Conservation (phyloP, 2,797 vertebrate species). For the Tauraco hartlaubi region DNA sequence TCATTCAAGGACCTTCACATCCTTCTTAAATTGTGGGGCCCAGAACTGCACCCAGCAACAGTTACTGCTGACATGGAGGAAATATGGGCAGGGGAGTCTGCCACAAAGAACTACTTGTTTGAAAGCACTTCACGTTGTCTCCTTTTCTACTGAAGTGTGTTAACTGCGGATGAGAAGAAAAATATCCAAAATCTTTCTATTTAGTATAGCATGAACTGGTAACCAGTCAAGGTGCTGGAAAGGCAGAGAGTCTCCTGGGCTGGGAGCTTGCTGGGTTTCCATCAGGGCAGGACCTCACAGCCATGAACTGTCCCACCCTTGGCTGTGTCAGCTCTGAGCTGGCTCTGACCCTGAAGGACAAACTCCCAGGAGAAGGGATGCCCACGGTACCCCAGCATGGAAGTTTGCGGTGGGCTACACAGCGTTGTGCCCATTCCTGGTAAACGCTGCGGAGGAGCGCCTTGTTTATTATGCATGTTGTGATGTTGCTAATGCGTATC, state of each 20-base stretch:
- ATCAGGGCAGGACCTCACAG: neutral
- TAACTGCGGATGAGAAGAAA: neutral
- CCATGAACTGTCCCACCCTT: rapidly evolving
- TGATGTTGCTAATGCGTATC: constrained; percentile 31
- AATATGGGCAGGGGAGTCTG: rapidly evolving
- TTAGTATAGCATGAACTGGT: neutral
- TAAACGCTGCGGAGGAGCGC: neutral
- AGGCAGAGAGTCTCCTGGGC: neutral
- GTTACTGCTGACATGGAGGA: neutral
- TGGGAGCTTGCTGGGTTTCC: rapidly evolving
- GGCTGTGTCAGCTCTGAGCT: neutral
- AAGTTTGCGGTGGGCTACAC: neutral
- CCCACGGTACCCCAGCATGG: rapidly evolving
- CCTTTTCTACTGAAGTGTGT: neutral
- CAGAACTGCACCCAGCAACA: neutral
- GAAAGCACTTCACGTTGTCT: neutral
- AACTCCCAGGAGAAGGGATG: neutral
- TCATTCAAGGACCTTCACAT: neutral
- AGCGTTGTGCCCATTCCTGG: neutral
- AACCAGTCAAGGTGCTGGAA: neutral
- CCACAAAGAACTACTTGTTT: neutral
- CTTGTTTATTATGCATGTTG: constrained; percentile 48
- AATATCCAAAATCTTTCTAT: neutral
- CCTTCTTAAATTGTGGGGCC: no score
- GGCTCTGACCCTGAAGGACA: neutral